Evolutionary conservation across 2,113 vertebrate genomes (phyloP).

Genomic region (Potamarius usumacintae): DNA sequence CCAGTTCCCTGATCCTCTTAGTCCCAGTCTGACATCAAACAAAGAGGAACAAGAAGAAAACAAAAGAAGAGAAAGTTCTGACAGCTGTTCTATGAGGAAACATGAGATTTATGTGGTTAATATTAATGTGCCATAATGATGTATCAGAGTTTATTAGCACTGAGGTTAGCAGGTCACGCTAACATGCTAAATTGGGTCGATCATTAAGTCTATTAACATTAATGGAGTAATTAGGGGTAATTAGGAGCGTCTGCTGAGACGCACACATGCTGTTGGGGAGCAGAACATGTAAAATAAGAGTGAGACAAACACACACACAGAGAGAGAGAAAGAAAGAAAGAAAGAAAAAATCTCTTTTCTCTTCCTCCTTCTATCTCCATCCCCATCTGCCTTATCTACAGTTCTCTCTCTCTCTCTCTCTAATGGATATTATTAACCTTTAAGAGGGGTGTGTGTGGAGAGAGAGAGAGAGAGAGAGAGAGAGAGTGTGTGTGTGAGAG

Average conservation of each 20-base stretch:
- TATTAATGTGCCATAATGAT: constrained; percentile 55
- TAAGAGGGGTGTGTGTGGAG: constrained; percentile 42
- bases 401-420: constrained; percentile 22
- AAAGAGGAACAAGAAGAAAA: neutral
- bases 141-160: constrained; percentile 49
- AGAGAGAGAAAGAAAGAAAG: neutral
- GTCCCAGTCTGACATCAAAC: neutral
- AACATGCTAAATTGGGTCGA: constrained; percentile 54
- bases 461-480: constrained; percentile 31
- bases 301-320: neutral
- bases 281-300: neutral
- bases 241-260: constrained; percentile 34
- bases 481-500: constrained; percentile 41
- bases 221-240: constrained; percentile 58
- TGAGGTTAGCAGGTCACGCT: constrained; percentile 54
- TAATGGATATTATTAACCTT: constrained; percentile 62
- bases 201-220: constrained; percentile 59
- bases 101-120: constrained; percentile 18
- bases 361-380: neutral
- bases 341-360: neutral
- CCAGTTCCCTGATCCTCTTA: neutral
- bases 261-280: neutral
- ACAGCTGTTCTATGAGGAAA: constrained; percentile 6
- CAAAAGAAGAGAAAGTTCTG: neutral
- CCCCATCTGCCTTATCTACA: neutral